Evolutionary conservation across 2,797 vertebrate genomes (phyloP).

Genomic region (Danio tinwini): DNA sequence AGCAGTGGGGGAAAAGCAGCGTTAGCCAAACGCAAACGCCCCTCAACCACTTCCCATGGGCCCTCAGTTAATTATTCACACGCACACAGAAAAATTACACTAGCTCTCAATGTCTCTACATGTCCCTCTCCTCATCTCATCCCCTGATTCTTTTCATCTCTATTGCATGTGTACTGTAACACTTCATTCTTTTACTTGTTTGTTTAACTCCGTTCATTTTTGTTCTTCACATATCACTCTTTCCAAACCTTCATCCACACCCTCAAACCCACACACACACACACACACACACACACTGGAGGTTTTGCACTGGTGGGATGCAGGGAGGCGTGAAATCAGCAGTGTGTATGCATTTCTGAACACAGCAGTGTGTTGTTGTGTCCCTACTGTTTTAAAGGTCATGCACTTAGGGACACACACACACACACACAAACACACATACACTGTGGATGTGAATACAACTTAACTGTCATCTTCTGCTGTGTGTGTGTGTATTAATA

Average conservation of each 20-base stretch:
- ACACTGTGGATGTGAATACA: constrained; percentile 9
- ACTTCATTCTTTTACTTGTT: background rate
- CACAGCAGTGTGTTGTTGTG: constrained; percentile 26
- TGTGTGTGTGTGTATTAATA: background rate
- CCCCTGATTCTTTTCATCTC: background rate
- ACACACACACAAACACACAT: constrained; percentile 27
- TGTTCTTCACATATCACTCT: background rate
- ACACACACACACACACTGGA: constrained; percentile 11
- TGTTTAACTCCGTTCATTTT: background rate
- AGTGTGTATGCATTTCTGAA: constrained; percentile 53
- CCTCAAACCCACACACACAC: background rate
- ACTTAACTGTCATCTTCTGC: background rate
- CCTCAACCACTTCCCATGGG: constrained; percentile 37
- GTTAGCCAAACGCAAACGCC: constrained; percentile 59
- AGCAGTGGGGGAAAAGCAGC: constrained; percentile 50
- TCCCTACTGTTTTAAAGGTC: constrained; percentile 52
- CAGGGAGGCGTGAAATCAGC: constrained; percentile 47
- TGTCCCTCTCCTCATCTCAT: background rate
- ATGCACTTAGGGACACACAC: constrained; percentile 30
- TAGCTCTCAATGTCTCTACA: background rate
- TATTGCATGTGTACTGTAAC: background rate
- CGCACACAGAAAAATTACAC: constrained; percentile 22
- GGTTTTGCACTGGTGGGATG: constrained; percentile 38
- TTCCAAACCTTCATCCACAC: constrained; percentile 25
- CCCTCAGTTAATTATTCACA: constrained; percentile 24